phyloP scores from a whole-genome alignment of 2,888 invertebrate species.

The Stegophylla sp. region DNA sequence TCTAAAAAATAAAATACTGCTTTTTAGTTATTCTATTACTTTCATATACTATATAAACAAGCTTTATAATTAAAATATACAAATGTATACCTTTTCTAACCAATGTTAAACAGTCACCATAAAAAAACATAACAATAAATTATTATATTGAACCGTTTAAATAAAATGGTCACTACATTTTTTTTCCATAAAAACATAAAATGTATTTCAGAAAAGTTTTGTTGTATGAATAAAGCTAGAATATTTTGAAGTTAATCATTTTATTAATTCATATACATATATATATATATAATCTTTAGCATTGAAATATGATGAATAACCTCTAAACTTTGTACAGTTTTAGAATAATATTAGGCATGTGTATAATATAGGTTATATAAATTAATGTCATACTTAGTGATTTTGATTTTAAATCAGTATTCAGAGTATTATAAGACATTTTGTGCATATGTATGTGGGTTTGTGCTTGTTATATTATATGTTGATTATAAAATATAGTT shows the following conservation, averaged over 20 bases:
- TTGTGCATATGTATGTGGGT: no score
- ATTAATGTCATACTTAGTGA: no score
- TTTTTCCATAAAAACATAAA: conserved; percentile 42
- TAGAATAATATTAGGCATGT: no score
- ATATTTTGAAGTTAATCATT: conserved; percentile 40
- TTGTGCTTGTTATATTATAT: no score
- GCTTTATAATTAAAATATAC: conserved; percentile 44
- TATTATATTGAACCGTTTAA: conserved; percentile 50
- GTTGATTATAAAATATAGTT: no score
- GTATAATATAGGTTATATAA: no score
- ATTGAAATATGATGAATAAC: neutral
- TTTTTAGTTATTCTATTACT: no score
- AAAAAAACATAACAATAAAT: conserved; percentile 51
- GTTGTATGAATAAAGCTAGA: conserved; percentile 3
- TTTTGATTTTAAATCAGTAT: no score
- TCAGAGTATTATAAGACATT: no score
- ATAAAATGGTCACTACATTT: conserved; percentile 42
- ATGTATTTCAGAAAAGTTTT: conserved; percentile 44
- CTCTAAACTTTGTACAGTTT: no score
- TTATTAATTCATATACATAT: conserved; percentile 8
- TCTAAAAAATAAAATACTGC: no score
- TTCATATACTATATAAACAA: conserved; percentile 15
- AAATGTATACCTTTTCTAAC: conserved; percentile 43
- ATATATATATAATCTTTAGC: neutral
- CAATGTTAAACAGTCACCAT: conserved; percentile 46